phyloP scores from a whole-genome alignment of 2,797 vertebrate species.

The Girardinus metallicus region DNA sequence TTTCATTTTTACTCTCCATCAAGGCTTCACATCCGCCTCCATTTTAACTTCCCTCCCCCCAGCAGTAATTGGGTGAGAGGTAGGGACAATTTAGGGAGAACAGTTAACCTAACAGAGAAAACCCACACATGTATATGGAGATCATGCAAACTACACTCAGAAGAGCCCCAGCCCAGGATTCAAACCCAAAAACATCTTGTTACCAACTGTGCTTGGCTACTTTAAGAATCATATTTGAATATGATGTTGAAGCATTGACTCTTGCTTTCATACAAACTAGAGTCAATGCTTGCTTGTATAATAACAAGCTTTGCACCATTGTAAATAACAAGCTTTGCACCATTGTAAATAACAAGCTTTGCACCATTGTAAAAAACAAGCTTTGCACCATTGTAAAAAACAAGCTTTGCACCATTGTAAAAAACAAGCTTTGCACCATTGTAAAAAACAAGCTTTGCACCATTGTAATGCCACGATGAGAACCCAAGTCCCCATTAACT shows the following conservation, averaged over 20 bases:
- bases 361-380: not conserved
- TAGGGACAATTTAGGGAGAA: too few species aligned
- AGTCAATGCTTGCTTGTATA: too few species aligned
- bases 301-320: not conserved
- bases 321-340: not conserved
- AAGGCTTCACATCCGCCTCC: not conserved
- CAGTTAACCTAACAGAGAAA: too few species aligned
- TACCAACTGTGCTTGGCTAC: too few species aligned
- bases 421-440: not conserved
- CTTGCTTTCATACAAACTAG: too few species aligned
- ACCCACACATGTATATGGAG: too few species aligned
- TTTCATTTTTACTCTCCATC: not conserved
- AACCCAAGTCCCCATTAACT: not conserved
- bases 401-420: not conserved
- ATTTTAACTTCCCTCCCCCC: not conserved
- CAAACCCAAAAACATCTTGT: too few species aligned
- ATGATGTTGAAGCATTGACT: too few species aligned
- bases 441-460: not conserved
- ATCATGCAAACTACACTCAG: too few species aligned
- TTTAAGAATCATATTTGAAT: too few species aligned
- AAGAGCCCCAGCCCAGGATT: too few species aligned
- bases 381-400: not conserved
- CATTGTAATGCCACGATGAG: not conserved
- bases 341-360: not conserved
- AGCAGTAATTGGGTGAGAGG: too few species aligned